Evolutionary conservation across 1,140 invertebrate species (phyloP).

Genomic region (Atta cephalotes): DNA sequence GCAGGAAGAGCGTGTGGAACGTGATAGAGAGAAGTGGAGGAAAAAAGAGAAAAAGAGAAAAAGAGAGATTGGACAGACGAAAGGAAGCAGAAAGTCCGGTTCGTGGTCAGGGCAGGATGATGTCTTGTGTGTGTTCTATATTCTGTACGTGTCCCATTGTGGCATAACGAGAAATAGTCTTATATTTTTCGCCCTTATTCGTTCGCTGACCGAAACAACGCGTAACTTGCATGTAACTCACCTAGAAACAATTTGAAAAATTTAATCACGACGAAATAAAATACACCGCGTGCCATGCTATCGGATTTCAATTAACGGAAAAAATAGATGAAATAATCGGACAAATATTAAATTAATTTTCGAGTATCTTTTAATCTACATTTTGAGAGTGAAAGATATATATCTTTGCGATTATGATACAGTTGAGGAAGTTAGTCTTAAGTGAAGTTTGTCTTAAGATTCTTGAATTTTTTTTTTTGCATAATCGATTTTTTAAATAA

Average conservation of each 20-base stretch:
- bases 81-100: constrained; percentile 50
- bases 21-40: neutral
- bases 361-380: neutral
- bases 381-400: no score
- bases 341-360: neutral
- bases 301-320: neutral
- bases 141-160: constrained; percentile 44
- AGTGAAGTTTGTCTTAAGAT: neutral
- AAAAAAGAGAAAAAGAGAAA: neutral
- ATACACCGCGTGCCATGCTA: neutral
- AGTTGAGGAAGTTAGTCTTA: neutral
- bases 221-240: neutral
- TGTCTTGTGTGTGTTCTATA: constrained; percentile 41
- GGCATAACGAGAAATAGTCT: constrained; percentile 48
- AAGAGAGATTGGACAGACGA: neutral
- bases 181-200: constrained; percentile 54
- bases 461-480: neutral
- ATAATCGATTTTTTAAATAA: no score
- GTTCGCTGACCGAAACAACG: constrained; percentile 39
- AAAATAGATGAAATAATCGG: constrained; percentile 2
- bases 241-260: constrained; percentile 5
- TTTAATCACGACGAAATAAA: constrained; percentile 20
- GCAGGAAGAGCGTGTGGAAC: constrained; percentile 4
- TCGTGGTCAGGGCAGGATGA: constrained; percentile 46
- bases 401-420: no score